Evolutionary conservation across 1,140 invertebrate genomes (phyloP), one percentile per base, ranked within the genome.

Genomic region (Polypedilum pembai): DNA sequence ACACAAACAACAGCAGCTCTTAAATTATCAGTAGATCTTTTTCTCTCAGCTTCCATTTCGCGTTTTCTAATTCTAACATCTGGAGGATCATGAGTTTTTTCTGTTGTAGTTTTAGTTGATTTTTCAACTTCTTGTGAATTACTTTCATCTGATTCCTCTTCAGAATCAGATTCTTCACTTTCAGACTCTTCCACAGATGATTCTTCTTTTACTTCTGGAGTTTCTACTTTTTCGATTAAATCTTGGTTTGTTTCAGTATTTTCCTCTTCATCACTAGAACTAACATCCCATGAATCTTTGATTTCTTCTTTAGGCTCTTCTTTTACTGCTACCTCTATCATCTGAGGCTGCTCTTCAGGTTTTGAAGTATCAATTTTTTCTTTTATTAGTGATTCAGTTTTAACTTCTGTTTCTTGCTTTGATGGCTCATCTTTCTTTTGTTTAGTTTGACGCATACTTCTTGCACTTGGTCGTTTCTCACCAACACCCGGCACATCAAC

Each of bases 1-100:
- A 99, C 98, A 83, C 98, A 99, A 1, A 99, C 96, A 20, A 99
- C 95, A 8, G 96, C 95, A 0, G 97, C 94, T 75, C 98, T 87
- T 1, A 99, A 85, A 74, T 90, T 87, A 74, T 97, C 93, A 7
- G 90, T 79, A 3, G 84, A 86, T 79, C 88, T 88, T 76, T 92
- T 93, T 78, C 91, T 92, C 79, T 97, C 94, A 45, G 93, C 93
- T 10, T 91, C 90, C 78, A 92, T 88, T 79, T 90, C 86, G 63
- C 94, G 87, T 87, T 92, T 93, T 84, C 92, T n/a, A 72, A 82
- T 82, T 45, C 81, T 78, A 40, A 84, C 82, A 40, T 85, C 78
- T 1, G 87, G 89, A 74, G 85, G 87, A 76, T 92, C 88, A 76
- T 86, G 85, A 65, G 88, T 89, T 21, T 69, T 20, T 20, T 8